phyloP scores from a whole-genome alignment of 2,113 vertebrate species.

The Ctenodactylus gundi region DNA sequence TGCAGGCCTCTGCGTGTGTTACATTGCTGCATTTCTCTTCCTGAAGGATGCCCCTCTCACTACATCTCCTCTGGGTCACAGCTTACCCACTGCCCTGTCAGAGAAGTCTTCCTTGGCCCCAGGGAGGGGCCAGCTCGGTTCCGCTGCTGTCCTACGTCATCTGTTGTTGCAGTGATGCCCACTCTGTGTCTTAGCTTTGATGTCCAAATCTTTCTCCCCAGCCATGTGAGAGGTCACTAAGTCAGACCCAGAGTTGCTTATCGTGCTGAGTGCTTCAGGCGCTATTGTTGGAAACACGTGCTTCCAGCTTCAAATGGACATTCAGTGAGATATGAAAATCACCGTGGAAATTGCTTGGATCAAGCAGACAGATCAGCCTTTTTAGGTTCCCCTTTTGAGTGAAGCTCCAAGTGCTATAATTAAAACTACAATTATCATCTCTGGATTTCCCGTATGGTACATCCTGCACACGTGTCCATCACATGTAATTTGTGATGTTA shows the following conservation, averaged over 20 bases:
- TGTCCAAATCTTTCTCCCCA: background rate
- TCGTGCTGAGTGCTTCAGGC: background rate
- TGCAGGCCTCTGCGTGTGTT: background rate
- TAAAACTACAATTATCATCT: background rate
- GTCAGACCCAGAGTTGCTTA: background rate
- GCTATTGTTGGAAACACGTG: background rate
- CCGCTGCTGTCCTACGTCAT: background rate
- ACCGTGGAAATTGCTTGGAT: background rate
- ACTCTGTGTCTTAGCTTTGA: background rate
- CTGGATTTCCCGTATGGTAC: background rate
- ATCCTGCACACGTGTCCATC: background rate
- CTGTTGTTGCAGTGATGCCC: background rate
- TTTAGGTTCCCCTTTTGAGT: background rate
- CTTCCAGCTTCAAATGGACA: background rate
- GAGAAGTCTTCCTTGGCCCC: background rate
- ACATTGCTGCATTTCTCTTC: background rate
- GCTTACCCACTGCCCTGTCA: background rate
- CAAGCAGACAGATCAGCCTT: background rate
- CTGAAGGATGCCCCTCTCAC: background rate
- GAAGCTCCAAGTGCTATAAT: background rate
- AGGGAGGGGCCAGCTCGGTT: background rate
- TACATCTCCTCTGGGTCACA: background rate
- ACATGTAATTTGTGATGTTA: background rate
- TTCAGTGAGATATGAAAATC: background rate
- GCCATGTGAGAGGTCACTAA: background rate